Evolutionary conservation across 2,113 vertebrate genomes (phyloP).

Genomic region (Vireo altiloquus): DNA sequence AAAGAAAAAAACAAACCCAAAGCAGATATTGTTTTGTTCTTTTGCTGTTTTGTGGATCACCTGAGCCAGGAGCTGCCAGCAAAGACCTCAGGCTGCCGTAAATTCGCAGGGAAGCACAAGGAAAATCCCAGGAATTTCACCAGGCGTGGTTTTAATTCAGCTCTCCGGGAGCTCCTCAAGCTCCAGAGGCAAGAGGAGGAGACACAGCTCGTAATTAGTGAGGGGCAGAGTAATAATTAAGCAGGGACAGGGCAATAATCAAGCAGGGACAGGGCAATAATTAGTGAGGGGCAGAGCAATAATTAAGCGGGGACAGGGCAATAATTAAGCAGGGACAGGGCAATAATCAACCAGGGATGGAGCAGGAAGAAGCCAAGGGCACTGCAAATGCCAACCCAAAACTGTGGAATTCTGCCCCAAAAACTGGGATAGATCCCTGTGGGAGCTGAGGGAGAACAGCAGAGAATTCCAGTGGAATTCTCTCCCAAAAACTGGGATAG

Average conservation of each 20-base stretch:
- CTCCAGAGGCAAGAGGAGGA: not conserved
- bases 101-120: no score
- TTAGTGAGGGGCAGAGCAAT: not conserved
- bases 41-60: not conserved
- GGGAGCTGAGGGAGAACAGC: not conserved
- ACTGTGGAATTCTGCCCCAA: not conserved
- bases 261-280: not conserved
- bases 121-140: constrained; percentile 38
- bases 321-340: not conserved
- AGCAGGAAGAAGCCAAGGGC: not conserved
- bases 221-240: no score
- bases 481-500: no score
- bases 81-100: not conserved
- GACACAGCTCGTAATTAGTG: no score
- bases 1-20: not conserved
- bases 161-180: not conserved
- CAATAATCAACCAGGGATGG: not conserved
- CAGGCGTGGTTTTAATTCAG: not conserved
- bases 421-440: not conserved
- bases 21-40: not conserved
- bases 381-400: not conserved
- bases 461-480: not conserved
- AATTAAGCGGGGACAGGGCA: not conserved
- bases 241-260: not conserved
- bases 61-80: not conserved